Evolutionary conservation across 2,113 vertebrate genomes (phyloP), one percentile per base, ranked within the genome.

Genomic region (Silurus asotus): DNA sequence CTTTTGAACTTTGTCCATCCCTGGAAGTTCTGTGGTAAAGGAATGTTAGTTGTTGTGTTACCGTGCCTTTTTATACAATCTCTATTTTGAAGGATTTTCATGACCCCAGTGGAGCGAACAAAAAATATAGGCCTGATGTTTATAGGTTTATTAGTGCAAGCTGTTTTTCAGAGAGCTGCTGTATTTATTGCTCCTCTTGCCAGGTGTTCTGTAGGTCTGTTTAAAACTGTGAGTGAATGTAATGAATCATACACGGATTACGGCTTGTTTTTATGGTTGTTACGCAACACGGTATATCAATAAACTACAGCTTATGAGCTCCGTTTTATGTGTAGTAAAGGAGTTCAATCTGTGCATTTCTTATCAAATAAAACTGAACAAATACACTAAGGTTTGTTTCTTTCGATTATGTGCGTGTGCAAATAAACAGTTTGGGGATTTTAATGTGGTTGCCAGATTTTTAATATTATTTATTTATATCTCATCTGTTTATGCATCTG

Each of bases 101-200:
- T 77, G 78, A 69, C 59, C 76, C 69, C 17, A 64, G 75, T 72
- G 55, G 65, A 69, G 69, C 11, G 45, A 17, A 53, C 64, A 20
- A 65, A 72, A 72, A 25, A 55, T 62, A 64, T 23, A 55, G 64
- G 59, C 28, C 72, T 78, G 2, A 14, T 62, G 78, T 49, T 37
- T 25, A 79, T 84, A 67, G 59, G 56, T 82, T 83, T 37, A 13
- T 20, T 83, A 82, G n/a, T 70, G 56, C 56, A 13, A 51, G 79
- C 48, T 80, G 72, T 25, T 83, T 84, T 15, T 48, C 62, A 69
- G 23, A 55, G 72, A 65, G 59, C 49, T 58, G 55, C 53, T 67
- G 23, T 89, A 85, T 79, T 78, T 89, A 75, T 86, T 89, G 70
- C 49, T 82, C 65, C 25, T 72, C 75, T 72, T 82, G 55, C 70